These are phyloP conservation scores for Allobates femoralis DNA, from an alignment of 2,797 vertebrate species.

Conservation along the genomic window DNA sequence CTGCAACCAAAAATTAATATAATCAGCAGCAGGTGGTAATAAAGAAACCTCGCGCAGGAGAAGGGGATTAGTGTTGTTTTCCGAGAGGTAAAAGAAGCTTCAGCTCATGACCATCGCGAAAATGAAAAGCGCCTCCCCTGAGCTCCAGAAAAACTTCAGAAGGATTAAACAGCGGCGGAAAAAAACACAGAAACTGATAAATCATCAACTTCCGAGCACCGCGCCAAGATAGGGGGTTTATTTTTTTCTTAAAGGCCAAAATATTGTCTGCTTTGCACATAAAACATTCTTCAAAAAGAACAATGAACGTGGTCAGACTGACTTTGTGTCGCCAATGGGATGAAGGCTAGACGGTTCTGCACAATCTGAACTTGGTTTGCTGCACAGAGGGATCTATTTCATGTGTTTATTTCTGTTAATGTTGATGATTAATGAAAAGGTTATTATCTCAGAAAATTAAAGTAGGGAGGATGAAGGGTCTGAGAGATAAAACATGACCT, in stretches of 20 bases:
- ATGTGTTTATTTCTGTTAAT: too few species aligned
- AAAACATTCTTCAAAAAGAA: slow-evolving; percentile 33
- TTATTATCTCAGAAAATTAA: too few species aligned
- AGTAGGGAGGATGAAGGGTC: too few species aligned
- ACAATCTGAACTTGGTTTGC: background rate
- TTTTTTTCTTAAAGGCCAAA: slow-evolving; percentile 33
- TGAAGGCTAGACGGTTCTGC: background rate
- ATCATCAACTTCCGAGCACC: slow-evolving; percentile 28
- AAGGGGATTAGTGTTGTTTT: slow-evolving; percentile 5
- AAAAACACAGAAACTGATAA: slow-evolving; percentile 11
- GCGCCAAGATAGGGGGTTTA: slow-evolving; percentile 1
- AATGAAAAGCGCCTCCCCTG: slow-evolving; percentile 27
- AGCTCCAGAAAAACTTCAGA: slow-evolving; percentile 28
- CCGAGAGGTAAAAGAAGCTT: background rate
- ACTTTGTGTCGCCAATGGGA: background rate
- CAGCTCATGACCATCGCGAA: slow-evolving; percentile 14
- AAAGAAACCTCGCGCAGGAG: background rate
- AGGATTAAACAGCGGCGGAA: slow-evolving; percentile 29
- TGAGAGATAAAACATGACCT: too few species aligned
- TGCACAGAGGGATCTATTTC: background rate
- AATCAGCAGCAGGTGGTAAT: slow-evolving; percentile 3
- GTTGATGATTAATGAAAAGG: too few species aligned
- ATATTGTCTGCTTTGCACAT: slow-evolving; percentile 38
- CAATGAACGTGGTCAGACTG: slow-evolving; percentile 23
- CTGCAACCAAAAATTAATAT: slow-evolving; percentile 3